These are phyloP conservation scores for Drosophila nigromelanica DNA, from an alignment of 1,140 invertebrate species.

Conservation along the genomic window DNA sequence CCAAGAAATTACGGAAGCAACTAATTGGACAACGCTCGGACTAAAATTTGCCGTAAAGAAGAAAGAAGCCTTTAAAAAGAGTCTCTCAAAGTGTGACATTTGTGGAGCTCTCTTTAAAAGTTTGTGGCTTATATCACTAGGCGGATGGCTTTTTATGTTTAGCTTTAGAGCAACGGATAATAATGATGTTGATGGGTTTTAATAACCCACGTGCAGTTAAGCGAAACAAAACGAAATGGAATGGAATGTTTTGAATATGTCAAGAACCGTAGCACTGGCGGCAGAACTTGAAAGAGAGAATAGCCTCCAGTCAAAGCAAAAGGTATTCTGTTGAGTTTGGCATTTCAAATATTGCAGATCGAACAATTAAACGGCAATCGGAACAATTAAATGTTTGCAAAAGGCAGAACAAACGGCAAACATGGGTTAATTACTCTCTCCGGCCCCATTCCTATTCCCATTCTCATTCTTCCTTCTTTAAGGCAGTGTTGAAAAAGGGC, in stretches of 20 bases:
- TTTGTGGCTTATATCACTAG: constrained; percentile 58
- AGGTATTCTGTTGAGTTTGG: constrained; percentile 36
- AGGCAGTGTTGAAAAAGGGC: constrained; percentile 53
- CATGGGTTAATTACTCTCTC: constrained; percentile 76
- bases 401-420: constrained; percentile 56
- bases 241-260: constrained; percentile 68
- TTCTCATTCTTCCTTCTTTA: constrained; percentile 5
- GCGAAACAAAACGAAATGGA: constrained; percentile 15
- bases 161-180: neutral
- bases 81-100: constrained; percentile 41
- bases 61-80: constrained; percentile 1
- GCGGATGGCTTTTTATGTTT: constrained; percentile 31
- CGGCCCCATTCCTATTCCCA: constrained; percentile 35
- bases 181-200: constrained; percentile 54
- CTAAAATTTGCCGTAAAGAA: constrained; percentile 9
- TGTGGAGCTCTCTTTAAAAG: constrained; percentile 39
- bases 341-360: constrained; percentile 74
- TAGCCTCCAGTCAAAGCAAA: neutral
- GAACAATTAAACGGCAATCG: constrained; percentile 63
- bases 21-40: constrained; percentile 62
- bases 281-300: constrained; percentile 61
- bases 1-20: constrained; percentile 79
- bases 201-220: constrained; percentile 51
- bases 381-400: constrained; percentile 81
- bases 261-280: constrained; percentile 63